Base-by-base conservation (phyloP, 1,140 invertebrate species). In the Arion vulgaris region DNA sequence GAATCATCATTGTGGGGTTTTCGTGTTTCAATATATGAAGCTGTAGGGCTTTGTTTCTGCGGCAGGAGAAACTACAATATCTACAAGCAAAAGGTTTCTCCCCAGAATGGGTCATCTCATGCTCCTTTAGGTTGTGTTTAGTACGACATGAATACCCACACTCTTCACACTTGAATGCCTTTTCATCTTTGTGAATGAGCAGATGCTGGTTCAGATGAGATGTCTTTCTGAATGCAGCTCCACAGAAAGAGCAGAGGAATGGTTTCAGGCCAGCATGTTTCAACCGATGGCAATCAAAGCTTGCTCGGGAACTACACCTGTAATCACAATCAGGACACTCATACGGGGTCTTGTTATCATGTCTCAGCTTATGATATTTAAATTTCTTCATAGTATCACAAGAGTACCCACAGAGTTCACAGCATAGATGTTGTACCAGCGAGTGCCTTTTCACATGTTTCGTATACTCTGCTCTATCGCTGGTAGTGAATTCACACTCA, bases 91-190 rank as follows among this genome's bases (percentile, higher is more conserved):
- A 81, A 19, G 80, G 80, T 62, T 81, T 81, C 80, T 81, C 80
- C 26, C 80, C 80, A 15, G 69, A 57, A 41, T 81, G 80, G n/a
- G 72, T 74, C 80, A 74, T 81, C 49, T 74, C 69, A 89, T 97
- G 96, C 83, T 96, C 94, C 83, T 96, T 93, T 36, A 97, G 93
- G 91, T 97, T 96, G 92, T 96, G 97, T 89, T 97, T 97, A 80
- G 96, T 94, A 49, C 96, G 94, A 91, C 97, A 97, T 28, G 36
- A 28, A 28, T 88, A 85, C 11, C 76, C 72, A 62, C 87, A 88
- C 28, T 80, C 62, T 15, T 57, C 62, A 76, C 87, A 88, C 28
- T 80, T 78, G 93, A 98, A 98, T 0, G 97, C 97, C 90, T 81
- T 81, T 51, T 81, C 80, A 38, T 74, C 80, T 57, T 73, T 81